These are phyloP conservation scores for Xestia rhomboidea DNA, from an alignment of 2,888 invertebrate genomes.

Conservation along the genomic window DNA sequence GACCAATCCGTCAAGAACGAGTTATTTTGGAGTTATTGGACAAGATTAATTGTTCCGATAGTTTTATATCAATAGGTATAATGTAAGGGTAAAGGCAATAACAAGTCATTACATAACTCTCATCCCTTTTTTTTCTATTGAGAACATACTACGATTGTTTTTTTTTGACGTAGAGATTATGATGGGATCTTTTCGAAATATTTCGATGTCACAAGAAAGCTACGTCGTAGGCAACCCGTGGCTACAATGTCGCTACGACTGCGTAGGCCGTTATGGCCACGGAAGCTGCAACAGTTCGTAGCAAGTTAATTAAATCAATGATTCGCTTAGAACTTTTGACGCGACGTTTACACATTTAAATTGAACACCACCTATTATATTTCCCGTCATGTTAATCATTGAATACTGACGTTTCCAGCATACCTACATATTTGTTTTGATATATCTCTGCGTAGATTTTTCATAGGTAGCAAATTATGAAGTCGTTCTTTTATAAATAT, in stretches of 20 bases:
- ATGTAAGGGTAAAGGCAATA: conserved; percentile 18
- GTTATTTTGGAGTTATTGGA: neutral
- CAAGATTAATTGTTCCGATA: conserved; percentile 2
- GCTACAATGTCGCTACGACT: neutral
- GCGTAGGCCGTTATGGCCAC: neutral
- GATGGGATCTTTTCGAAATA: neutral
- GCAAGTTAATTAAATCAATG: neutral
- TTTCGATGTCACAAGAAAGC: neutral
- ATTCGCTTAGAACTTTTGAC: neutral
- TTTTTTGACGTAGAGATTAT: neutral
- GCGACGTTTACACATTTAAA: neutral
- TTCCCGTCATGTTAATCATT: neutral
- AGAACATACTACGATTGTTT: conserved; percentile 9
- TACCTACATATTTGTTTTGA: neutral
- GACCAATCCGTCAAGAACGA: too few relatives aligned
- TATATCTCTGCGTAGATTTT: neutral
- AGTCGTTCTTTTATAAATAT: neutral
- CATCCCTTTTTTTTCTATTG: neutral
- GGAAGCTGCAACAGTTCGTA: neutral
- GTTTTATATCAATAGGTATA: neutral
- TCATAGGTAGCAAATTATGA: neutral
- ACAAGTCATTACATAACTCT: conserved; percentile 30
- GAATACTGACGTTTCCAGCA: neutral
- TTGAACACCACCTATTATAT: neutral
- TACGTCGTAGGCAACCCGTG: neutral